Base-by-base conservation (phyloP, 2,113 vertebrate genomes). In the Fregata magnificens region DNA sequence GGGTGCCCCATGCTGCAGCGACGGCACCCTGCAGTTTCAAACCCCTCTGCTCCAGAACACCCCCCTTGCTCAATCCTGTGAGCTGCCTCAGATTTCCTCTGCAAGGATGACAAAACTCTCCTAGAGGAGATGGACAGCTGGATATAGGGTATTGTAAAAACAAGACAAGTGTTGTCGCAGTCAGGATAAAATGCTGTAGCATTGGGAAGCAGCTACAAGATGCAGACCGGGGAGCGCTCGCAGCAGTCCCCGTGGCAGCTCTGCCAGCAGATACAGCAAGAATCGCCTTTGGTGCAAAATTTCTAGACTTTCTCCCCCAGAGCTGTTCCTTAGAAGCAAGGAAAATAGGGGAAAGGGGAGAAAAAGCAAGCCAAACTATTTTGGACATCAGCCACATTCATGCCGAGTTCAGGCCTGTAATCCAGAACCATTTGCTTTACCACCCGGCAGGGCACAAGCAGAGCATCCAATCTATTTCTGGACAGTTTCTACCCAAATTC, bases 141-240 rank as follows among this genome's bases (percentile, higher is more conserved):
- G 19, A 28, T 4, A 18, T 0, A 6, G n/a, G 11, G 26, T 29
- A 20, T 18, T 59, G 36, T 21, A 19, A 34, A 49, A 45, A 40
- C 25, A 49, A 67, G 25, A 50, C 40, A 22, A 71, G 45, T 1
- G 0, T 16, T 61, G 11, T 45, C 22, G 53, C 2, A 0, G 22
- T 42, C 83, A 56, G 40, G 62, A 73, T 34, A 36, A 83, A 67
- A 44, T 2, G 4, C 11, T 5, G 24, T 5, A 31, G n/a, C 34
- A 42, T 12, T 21, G 1, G 16, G 38, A 67, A n/a, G 65, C 45
- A 65, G 56, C 78, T 45, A 25, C 0, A 3, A 40, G 74, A 36
- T 2, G 17, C 47, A 65, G 45, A 8, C 14, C 1, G 1, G 16
- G 53, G n/a, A 50, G 34, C 2, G 1, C 58, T 65, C 21, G 1